A percentile compares a stretch with the other conserved stretches of the same genome.
Evolutionary conservation across 2,888 invertebrate genomes (phyloP).

Genomic region (Mystacides longicornis): DNA sequence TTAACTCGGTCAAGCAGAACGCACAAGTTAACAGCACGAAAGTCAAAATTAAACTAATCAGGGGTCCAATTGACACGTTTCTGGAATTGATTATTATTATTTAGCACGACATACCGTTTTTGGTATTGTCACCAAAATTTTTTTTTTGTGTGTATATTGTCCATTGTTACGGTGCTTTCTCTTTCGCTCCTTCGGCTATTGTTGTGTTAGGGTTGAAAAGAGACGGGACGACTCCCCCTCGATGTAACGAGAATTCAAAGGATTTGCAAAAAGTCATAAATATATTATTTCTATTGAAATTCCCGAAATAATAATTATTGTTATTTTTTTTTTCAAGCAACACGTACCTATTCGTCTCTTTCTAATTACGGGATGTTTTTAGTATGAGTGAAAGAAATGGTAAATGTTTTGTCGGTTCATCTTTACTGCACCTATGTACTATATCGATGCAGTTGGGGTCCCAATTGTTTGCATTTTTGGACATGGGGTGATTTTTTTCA

Average conservation of each 20-base stretch:
- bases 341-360: too few relatives aligned
- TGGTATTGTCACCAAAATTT: neutral
- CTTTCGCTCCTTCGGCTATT: neutral
- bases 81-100: neutral
- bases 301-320: conserved; percentile 35
- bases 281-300: conserved; percentile 48
- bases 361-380: too few relatives aligned
- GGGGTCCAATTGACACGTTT: too few relatives aligned
- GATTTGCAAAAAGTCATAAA: conserved; percentile 37
- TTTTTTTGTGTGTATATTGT: conserved; percentile 20
- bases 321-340: neutral
- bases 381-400: too few relatives aligned
- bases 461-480: neutral
- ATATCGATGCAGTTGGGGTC: neutral
- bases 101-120: neutral
- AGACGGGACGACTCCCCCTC: conserved; percentile 5
- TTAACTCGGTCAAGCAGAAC: too few relatives aligned
- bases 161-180: conserved; percentile 9
- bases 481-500: too few relatives aligned
- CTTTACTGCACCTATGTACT: neutral
- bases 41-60: neutral
- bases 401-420: too few relatives aligned
- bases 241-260: conserved; percentile 19
- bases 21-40: neutral
- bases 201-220: neutral